Evolutionary conservation across 2,113 vertebrate genomes (phyloP).

Genomic region (Oreotragus oreotragus): DNA sequence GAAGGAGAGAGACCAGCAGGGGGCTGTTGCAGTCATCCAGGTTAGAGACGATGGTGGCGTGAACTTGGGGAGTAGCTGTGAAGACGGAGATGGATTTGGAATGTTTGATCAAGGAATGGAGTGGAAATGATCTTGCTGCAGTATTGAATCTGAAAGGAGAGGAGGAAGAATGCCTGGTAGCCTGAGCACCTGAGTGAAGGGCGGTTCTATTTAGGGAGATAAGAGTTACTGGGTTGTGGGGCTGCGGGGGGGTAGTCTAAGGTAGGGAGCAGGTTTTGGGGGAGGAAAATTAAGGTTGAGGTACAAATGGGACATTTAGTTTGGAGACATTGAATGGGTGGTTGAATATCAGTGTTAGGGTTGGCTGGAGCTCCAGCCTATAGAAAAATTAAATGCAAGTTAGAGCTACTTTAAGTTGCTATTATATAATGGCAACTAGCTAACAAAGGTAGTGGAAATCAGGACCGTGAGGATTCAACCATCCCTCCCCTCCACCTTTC

Average conservation of each 20-base stretch:
- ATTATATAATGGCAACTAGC: not conserved
- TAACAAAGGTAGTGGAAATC: slow-evolving; percentile 9
- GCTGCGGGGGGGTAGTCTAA: not conserved
- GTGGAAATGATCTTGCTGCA: not conserved
- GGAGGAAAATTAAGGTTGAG: not conserved
- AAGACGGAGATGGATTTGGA: not conserved
- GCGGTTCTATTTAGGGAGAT: not conserved
- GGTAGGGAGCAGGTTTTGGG: not conserved
- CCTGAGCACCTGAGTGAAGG: not conserved
- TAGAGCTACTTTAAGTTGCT: not conserved
- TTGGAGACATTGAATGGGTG: not conserved
- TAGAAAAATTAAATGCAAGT: slow-evolving; percentile 31
- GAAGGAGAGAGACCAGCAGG: not conserved
- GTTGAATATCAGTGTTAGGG: not conserved
- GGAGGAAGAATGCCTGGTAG: not conserved
- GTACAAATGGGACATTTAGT: not conserved
- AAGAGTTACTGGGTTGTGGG: not conserved
- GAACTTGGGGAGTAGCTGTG: not conserved
- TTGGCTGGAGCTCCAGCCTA: not conserved
- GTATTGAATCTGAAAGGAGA: not conserved
- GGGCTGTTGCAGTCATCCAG: not conserved
- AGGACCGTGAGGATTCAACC: not conserved
- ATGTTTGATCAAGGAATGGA: not conserved
- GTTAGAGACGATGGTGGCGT: not conserved
- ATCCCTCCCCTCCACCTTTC: not conserved